Conservation (phyloP, 2,113 vertebrate species). For the Notarius quadriscutis region DNA sequence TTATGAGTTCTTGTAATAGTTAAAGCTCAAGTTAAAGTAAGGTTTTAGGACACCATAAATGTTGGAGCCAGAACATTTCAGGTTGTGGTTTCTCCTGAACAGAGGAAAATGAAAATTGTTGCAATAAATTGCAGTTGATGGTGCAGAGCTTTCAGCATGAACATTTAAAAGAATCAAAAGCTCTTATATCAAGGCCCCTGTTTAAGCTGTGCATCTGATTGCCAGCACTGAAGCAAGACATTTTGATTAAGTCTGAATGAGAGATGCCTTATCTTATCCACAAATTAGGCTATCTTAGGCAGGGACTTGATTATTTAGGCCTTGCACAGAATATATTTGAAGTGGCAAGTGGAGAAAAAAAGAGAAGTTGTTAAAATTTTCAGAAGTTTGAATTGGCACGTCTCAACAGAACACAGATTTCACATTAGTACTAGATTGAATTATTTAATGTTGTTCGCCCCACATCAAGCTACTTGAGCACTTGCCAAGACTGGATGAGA, state of each 20-base stretch:
- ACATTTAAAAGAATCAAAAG: background rate
- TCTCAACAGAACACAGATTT: conserved; percentile 59
- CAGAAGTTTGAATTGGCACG: conserved; percentile 47
- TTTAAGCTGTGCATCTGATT: conserved; percentile 45
- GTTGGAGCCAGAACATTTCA: background rate
- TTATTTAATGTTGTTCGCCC: conserved; percentile 49
- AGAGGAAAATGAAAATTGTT: background rate
- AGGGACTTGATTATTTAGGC: conserved; percentile 52
- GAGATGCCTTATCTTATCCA: conserved; percentile 35
- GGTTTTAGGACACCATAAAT: conserved; percentile 20
- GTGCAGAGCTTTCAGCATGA: background rate
- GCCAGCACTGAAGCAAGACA: conserved; percentile 53
- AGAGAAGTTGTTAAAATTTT: conserved; percentile 39
- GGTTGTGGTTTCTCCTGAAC: conserved; percentile 2
- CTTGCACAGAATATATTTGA: conserved; percentile 54
- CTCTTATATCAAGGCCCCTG: background rate
- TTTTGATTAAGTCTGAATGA: conserved; percentile 40
- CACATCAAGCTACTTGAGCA: background rate
- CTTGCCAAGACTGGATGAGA: background rate
- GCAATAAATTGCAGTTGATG: background rate
- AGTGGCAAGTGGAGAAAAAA: conserved; percentile 47
- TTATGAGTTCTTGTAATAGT: conserved; percentile 42
- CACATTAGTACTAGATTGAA: conserved; percentile 54
- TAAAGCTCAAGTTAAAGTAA: conserved; percentile 20
- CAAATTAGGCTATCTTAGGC: conserved; percentile 30